Percentiles rank a stretch among this genome's conserved stretches.
Conservation (phyloP, 2,888 invertebrate species). For the Catonia carolina region DNA sequence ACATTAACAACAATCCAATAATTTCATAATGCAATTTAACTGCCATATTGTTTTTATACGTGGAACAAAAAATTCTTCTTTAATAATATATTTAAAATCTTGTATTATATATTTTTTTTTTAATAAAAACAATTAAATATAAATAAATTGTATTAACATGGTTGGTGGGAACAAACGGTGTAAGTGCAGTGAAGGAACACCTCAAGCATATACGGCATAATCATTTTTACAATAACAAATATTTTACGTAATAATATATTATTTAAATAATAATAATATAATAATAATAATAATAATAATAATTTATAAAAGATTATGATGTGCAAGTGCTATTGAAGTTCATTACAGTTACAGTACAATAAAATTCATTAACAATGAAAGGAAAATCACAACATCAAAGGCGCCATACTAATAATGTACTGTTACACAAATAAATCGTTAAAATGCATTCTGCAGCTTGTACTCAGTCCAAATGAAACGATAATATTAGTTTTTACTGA, state of each 20-base stretch:
- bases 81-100: too few species aligned
- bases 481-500: too few species aligned
- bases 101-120: too few species aligned
- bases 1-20: too few species aligned
- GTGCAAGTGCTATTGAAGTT: not conserved
- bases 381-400: not conserved
- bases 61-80: too few species aligned
- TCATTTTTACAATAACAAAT: not conserved
- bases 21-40: too few species aligned
- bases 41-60: too few species aligned
- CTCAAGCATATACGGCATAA: constrained; percentile 3
- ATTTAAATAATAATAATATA: not conserved
- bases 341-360: not conserved
- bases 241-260: not conserved
- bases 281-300: not conserved
- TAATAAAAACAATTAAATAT: too few species aligned
- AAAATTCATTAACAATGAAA: not conserved
- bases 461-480: too few species aligned
- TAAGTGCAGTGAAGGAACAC: not conserved
- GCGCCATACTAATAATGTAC: not conserved
- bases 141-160: too few species aligned
- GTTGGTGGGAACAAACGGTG: constrained; percentile 10
- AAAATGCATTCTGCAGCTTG: too few species aligned
- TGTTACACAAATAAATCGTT: not conserved
- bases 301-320: not conserved